Percentiles rank a stretch among this genome's conserved stretches.
Conservation (phyloP, 2,113 vertebrate genomes). For the Chionodraco myersi region DNA sequence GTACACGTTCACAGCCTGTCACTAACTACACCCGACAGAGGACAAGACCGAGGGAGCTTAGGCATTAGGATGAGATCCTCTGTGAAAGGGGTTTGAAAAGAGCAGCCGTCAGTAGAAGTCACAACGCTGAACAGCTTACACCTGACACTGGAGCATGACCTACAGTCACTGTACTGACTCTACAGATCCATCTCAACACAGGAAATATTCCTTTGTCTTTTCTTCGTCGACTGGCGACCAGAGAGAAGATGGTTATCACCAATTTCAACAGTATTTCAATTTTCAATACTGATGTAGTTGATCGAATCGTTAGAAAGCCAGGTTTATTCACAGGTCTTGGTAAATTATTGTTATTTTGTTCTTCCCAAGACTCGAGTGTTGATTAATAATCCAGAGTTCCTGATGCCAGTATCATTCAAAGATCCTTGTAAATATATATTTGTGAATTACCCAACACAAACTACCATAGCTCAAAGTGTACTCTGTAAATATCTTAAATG, state of each 20-base stretch:
- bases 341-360: not conserved
- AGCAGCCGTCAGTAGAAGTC: slow-evolving; percentile 42
- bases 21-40: slow-evolving; percentile 9
- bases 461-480: no score
- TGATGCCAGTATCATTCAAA: not conserved
- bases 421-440: not conserved
- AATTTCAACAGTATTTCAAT: no score
- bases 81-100: slow-evolving; percentile 43
- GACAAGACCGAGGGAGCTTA: slow-evolving; percentile 67
- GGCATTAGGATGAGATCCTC: slow-evolving; percentile 53
- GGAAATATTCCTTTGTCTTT: not conserved
- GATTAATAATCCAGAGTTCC: not conserved
- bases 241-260: not conserved
- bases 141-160: not conserved
- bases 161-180: not conserved
- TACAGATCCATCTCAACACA: not conserved
- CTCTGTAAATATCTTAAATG: not conserved
- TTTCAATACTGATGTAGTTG: not conserved
- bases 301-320: not conserved
- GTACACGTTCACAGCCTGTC: slow-evolving; percentile 24
- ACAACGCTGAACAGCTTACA: slow-evolving; percentile 51
- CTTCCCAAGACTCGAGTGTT: not conserved
- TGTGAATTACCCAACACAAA: not conserved
- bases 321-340: not conserved
- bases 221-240: not conserved